Percentiles rank a stretch among this genome's conserved stretches.
Evolutionary conservation across 2,797 vertebrate species (phyloP).

Genomic region (Tinamus major): DNA sequence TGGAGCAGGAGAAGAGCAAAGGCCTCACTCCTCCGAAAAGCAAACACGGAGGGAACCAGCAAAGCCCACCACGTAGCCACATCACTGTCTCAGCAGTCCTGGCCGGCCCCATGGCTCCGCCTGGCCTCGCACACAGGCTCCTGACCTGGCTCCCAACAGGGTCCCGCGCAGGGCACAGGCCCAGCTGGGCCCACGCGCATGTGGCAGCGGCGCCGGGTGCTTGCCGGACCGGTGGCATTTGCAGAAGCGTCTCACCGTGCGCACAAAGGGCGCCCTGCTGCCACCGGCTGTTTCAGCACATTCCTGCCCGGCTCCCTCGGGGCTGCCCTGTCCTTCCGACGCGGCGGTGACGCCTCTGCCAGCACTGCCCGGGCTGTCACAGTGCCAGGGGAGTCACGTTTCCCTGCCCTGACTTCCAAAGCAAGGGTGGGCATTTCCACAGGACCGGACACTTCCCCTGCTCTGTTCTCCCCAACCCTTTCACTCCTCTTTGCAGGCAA

Average conservation of each 20-base stretch:
- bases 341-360: too few species aligned
- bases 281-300: neutral
- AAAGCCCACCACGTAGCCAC: too few species aligned
- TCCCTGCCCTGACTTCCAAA: too few species aligned
- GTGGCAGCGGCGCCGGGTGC: neutral
- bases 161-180: too few species aligned
- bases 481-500: neutral
- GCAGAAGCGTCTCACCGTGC: neutral
- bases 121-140: neutral
- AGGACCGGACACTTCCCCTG: neutral
- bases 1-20: fast-evolving
- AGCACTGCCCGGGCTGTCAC: neutral
- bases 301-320: neutral
- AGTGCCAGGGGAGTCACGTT: too few species aligned
- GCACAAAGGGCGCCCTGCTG: too few species aligned
- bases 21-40: fast-evolving
- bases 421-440: neutral
- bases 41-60: neutral
- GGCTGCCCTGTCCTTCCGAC: too few species aligned
- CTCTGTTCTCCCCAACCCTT: neutral
- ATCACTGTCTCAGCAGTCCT: too few species aligned
- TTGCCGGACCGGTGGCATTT: neutral
- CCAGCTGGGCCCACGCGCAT: too few species aligned
- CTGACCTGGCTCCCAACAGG: neutral
- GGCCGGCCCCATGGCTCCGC: neutral